Conservation (phyloP, 2,888 invertebrate genomes). For the Euzophera pinguis region DNA sequence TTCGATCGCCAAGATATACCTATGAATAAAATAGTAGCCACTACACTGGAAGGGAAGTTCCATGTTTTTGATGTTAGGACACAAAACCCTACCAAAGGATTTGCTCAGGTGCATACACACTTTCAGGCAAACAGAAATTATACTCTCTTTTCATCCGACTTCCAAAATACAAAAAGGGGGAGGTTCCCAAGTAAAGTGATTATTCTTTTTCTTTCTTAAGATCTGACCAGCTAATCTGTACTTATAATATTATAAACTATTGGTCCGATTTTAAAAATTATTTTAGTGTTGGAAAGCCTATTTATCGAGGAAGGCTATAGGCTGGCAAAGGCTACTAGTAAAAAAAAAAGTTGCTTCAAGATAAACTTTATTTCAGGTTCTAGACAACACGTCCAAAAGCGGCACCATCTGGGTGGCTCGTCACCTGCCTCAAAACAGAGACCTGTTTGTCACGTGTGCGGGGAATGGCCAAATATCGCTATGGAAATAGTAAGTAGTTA, state of each 20-base stretch:
- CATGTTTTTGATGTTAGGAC: constrained; percentile 94
- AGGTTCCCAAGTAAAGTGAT: too few species aligned
- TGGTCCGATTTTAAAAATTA: too few species aligned
- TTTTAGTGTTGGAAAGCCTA: too few species aligned
- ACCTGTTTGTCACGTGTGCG: constrained; percentile 93
- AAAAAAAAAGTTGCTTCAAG: neutral
- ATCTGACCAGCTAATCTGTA: too few species aligned
- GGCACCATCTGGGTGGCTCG: constrained; percentile 94
- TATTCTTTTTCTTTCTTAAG: too few species aligned
- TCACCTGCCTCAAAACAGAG: constrained; percentile 96
- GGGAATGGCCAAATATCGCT: constrained; percentile 93
- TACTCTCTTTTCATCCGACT: too few species aligned
- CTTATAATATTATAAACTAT: too few species aligned
- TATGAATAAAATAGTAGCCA: constrained; percentile 96
- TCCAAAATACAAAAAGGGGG: too few species aligned
- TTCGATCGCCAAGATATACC: constrained; percentile 96
- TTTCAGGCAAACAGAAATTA: neutral
- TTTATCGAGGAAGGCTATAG: too few species aligned
- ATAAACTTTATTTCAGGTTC: constrained; percentile 41
- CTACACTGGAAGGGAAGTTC: constrained; percentile 94
- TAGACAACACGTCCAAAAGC: constrained; percentile 63
- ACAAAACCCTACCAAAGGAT: constrained; percentile 92
- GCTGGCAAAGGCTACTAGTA: too few species aligned
- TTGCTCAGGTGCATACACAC: constrained; percentile 77
- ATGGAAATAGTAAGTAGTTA: constrained; percentile 94